Base-by-base conservation (phyloP, 2,888 invertebrate species). In the Criorhina ranunculi region DNA sequence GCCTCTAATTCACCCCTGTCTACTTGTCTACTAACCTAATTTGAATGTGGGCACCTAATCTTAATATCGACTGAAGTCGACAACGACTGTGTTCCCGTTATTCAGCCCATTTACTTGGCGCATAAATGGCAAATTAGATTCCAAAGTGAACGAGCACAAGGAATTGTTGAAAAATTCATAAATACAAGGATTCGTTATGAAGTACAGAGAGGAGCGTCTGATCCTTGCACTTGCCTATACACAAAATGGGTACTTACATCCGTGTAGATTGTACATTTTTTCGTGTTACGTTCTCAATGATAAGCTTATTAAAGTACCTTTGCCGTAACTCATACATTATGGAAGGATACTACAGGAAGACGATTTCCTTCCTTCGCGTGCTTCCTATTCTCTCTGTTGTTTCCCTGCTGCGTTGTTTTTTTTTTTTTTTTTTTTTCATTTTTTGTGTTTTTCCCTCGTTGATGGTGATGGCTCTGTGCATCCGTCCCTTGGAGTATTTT, bases 281-380 rank as follows among this genome's bases (percentile, higher is more conserved):
- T 73, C 69, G 75, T 80, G 75, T 76, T 80, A 75, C 69, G 69
- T 80, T 85, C 75, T 70, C 85, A 85, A 66, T 85, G 85, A 85
- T 85, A 85, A 85, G 85, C 85, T 85, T 85, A 85, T 85, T 85
- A 85, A 85, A 85, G 85, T 85, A 80, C 80, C 85, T 80, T 75
- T 80, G 80, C 85, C 80, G 80, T 85, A 70, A 85, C 66, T 85
- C 80, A 85, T 85, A 80, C 80, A 85, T 85, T 80, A 85, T 80
- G 85, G 85, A 85, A 85, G 75, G 85, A 85, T 85, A 66, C 85
- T 75, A 59, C 75, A 80, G 80, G 80, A 85, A 75, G 85, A 70
- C 51, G 80, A 85, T 69, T 85, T 85, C 85, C 85, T 80, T 85
- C 80, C 80, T 75, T 76, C 31, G 64, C 57, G 60, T 64, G 62